Percentiles rank a stretch among this genome's conserved stretches.
Evolutionary conservation across 2,888 invertebrate species (phyloP).

Genomic region (Drosophila setosimentum): DNA sequence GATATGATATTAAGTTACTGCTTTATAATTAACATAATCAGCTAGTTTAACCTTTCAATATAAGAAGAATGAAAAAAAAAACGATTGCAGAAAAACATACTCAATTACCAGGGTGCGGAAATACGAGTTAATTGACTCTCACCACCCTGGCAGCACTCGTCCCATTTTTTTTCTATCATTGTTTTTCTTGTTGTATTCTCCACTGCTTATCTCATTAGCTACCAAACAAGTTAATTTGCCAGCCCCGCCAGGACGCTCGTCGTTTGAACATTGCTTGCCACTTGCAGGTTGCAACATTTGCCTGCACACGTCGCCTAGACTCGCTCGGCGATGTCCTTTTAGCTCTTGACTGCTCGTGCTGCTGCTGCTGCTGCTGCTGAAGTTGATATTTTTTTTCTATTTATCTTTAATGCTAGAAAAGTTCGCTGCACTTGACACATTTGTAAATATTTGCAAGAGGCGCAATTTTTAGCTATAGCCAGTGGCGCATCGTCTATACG

Average conservation of each 20-base stretch:
- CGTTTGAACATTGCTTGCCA: conserved; percentile 45
- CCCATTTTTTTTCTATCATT: conserved; percentile 1
- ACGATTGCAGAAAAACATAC: neutral
- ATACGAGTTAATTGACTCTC: conserved; percentile 61
- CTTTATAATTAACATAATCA: conserved; percentile 34
- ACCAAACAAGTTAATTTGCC: conserved; percentile 75
- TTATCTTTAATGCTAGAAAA: conserved; percentile 14
- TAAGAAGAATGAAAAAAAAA: conserved; percentile 4
- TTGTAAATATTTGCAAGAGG: conserved; percentile 53
- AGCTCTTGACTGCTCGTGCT: conserved; percentile 44
- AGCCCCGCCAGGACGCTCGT: conserved; percentile 45
- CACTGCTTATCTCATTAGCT: conserved; percentile 73
- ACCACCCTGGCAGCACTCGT: conserved; percentile 17
- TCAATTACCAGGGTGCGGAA: conserved; percentile 51
- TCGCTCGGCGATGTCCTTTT: conserved; percentile 38
- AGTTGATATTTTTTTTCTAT: conserved; percentile 1
- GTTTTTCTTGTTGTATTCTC: conserved; percentile 1
- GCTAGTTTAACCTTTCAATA: conserved; percentile 21
- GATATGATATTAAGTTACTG: conserved; percentile 10
- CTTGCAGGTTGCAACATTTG: conserved; percentile 61
- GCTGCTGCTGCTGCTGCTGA: conserved; percentile 16
- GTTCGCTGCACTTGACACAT: conserved; percentile 57
- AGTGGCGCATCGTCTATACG: conserved; percentile 40
- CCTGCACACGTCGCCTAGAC: conserved; percentile 63
- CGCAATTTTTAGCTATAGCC: conserved; percentile 30